A percentile compares a stretch with the other conserved stretches of the same genome.
Conservation (phyloP, 2,113 vertebrate species). For the Ranitomeya imitator region DNA sequence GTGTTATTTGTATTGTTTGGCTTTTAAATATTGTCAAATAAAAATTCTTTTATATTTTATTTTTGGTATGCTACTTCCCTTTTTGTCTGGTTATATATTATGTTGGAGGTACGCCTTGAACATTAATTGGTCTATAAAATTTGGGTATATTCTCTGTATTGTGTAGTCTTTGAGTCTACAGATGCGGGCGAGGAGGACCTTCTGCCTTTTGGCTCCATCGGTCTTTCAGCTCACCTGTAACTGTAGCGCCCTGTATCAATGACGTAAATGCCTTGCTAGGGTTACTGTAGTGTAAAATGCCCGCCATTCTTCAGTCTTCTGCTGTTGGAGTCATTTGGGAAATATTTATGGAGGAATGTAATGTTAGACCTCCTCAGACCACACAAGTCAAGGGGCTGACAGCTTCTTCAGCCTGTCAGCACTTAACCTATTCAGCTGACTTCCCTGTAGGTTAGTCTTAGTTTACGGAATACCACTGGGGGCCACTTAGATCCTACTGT, state of each 20-base stretch:
- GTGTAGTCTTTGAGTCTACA: conserved; percentile 40
- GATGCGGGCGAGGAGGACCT: conserved; percentile 54
- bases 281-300: conserved; percentile 61
- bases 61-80: too few species aligned
- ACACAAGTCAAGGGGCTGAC: conserved; percentile 66
- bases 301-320: not conserved
- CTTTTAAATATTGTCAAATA: too few species aligned
- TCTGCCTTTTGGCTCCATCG: conserved; percentile 41
- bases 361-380: conserved; percentile 65
- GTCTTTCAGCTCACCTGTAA: conserved; percentile 64
- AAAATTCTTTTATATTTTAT: too few species aligned
- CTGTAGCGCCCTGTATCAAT: conserved; percentile 63
- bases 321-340: conserved; percentile 51
- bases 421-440: conserved; percentile 61
- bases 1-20: too few species aligned
- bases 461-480: conserved; percentile 59
- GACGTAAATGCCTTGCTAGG: conserved; percentile 59
- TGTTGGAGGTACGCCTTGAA: too few species aligned
- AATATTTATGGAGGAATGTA: conserved; percentile 63
- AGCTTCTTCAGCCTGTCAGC: conserved; percentile 62
- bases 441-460: conserved; percentile 50
- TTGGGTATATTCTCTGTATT: conserved; percentile 23
- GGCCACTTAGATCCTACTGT: conserved; percentile 55
- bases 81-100: too few species aligned
- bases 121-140: too few species aligned